These are phyloP conservation scores for Amiota minor DNA, from an alignment of 2,888 invertebrate genomes.

Conservation along the genomic window DNA sequence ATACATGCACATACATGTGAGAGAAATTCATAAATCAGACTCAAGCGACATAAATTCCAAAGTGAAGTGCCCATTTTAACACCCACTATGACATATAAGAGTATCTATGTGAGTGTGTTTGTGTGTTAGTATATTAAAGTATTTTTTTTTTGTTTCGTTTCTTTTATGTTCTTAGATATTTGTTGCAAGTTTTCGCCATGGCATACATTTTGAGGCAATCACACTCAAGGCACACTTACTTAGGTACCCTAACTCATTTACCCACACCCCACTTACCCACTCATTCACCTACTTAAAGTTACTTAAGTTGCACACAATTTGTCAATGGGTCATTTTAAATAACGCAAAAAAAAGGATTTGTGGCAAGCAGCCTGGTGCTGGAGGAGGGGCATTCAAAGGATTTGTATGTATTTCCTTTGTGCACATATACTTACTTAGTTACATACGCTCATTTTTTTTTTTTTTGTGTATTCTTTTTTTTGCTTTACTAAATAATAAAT, in stretches of 20 bases:
- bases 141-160: background rate
- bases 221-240: background rate
- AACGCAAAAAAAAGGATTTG: slow-evolving; percentile 28
- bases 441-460: background rate
- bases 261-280: slow-evolving; percentile 3
- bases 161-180: background rate
- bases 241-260: slow-evolving; percentile 33
- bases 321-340: slow-evolving; percentile 59
- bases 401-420: slow-evolving; percentile 10
- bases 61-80: slow-evolving; percentile 54
- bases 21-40: slow-evolving; percentile 50
- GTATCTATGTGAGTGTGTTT: background rate
- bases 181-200: slow-evolving; percentile 11
- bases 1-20: background rate
- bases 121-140: background rate
- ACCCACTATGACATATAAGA: slow-evolving; percentile 35
- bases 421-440: background rate
- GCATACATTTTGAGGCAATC: slow-evolving; percentile 16
- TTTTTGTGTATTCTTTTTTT: background rate
- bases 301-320: slow-evolving; percentile 46
- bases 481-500: slow-evolving; percentile 51
- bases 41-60: slow-evolving; percentile 52
- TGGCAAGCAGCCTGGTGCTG: background rate
- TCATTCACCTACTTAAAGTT: slow-evolving; percentile 8
- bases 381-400: background rate